Base-by-base conservation (phyloP, 1,140 invertebrate species). In the Telenomus remus region DNA sequence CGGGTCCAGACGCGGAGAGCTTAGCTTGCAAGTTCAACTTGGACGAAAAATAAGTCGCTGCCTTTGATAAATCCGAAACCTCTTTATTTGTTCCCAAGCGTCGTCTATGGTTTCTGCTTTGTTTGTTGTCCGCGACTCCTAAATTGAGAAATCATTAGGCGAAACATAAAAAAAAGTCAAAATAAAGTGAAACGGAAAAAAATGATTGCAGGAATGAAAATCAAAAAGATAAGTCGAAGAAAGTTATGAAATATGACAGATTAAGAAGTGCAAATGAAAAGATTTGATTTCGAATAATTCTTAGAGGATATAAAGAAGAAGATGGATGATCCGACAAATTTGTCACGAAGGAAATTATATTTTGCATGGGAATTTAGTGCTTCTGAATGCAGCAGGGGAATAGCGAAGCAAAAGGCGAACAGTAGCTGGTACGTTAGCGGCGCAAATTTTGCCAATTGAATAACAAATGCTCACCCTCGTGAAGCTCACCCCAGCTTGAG, bases 381-480 rank as follows among this genome's bases (percentile, higher is more conserved):
- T 16, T 68, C 66, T 76, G 2, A 27, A 6, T 27, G 6, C 19
- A 27, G 19, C 2, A 27, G 19, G 19, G 19, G 19, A 27, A 27
- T 1, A 27, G 19, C 74, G 48, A 9, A 61, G 16, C 11, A 42
- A 55, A 68, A 69, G 59, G 27, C 48, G 76, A 66, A 74, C 55
- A 74, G 66, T 72, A 46, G 69, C 71, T 79, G 77, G 74, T 68
- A 73, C 47, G 63, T 63, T 65, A 73, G 59, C 49, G n/a, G 51
- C 57, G 65, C 46, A 39, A 65, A 76, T 72, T 68, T 82, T 81
- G 75, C 81, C 85, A 86, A 87, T 88, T 87, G 85, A 88, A 87
- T 86, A 86, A 87, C 84, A 85, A 87, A 87, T 80, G 82, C 80
- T 85, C 81, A 84, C 82, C 84, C 86, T 85, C 77, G 80, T 80